Evolutionary conservation across 2,113 vertebrate species (phyloP).

Genomic region (Myanophis thanlyinensis): DNA sequence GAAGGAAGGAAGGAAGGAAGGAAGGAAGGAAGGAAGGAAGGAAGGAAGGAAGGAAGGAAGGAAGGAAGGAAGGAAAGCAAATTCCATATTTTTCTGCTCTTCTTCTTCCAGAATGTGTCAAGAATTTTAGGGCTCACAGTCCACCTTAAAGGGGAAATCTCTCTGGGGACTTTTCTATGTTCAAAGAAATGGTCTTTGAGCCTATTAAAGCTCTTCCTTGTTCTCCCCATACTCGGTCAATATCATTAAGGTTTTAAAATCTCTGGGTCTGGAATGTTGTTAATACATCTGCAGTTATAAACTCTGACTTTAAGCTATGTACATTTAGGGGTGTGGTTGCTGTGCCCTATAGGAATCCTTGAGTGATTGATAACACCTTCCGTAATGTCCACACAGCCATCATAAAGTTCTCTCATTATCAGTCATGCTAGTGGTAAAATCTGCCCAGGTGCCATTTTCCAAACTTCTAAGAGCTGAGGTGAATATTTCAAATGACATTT

Average conservation of each 20-base stretch:
- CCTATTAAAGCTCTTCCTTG: not conserved
- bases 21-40: no score
- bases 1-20: no score
- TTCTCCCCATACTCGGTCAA: not conserved
- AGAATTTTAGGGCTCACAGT: not conserved
- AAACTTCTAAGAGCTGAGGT: not conserved
- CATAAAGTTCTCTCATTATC: constrained; percentile 13
- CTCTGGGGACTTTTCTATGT: not conserved
- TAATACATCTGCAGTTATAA: not conserved
- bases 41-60: no score
- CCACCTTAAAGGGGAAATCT: accelerated
- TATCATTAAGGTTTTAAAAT: constrained; percentile 31
- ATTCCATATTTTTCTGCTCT: not conserved
- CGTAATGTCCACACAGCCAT: accelerated
- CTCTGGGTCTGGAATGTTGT: constrained; percentile 10
- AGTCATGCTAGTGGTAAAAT: not conserved
- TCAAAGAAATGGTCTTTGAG: not conserved
- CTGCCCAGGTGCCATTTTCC: not conserved
- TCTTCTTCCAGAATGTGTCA: not conserved
- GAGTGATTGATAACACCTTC: constrained; percentile 11
- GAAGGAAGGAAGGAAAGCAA: not conserved
- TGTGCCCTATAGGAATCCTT: constrained; percentile 11
- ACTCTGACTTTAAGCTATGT: not conserved
- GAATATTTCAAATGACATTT: not conserved
- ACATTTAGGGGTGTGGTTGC: not conserved